A percentile compares a stretch with the other conserved stretches of the same genome.
These are phyloP conservation scores for Luidia sarsii DNA, from an alignment of 53 echinoderm and acorn worm genomes.

Conservation along the genomic window DNA sequence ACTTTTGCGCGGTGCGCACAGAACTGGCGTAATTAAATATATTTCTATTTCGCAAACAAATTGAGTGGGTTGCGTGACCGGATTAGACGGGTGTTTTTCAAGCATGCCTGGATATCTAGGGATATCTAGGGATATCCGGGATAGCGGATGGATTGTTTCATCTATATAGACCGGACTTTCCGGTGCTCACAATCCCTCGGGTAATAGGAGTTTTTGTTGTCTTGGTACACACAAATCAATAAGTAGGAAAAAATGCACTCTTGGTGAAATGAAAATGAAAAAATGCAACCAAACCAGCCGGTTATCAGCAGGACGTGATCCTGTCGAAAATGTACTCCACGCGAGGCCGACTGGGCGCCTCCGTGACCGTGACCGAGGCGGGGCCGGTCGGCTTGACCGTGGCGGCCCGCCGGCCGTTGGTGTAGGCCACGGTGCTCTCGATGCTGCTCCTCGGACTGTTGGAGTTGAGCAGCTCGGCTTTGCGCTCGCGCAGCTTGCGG, in stretches of 20 bases:
- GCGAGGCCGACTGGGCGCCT: conserved; percentile 1
- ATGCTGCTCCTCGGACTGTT: conserved; percentile 52
- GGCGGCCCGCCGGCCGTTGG: conserved; percentile 32
- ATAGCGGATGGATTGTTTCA: too few relatives aligned
- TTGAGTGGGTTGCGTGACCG: too few relatives aligned
- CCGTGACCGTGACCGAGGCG: background rate
- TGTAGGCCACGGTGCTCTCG: conserved; percentile 57
- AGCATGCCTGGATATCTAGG: too few relatives aligned
- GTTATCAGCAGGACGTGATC: conserved; percentile 56
- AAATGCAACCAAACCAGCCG: background rate
- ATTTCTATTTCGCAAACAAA: too few relatives aligned
- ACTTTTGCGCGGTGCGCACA: too few relatives aligned
- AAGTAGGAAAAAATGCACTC: background rate
- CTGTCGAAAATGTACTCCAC: conserved; percentile 56
- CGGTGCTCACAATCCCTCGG: too few relatives aligned
- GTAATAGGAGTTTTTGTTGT: too few relatives aligned
- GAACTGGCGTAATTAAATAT: too few relatives aligned
- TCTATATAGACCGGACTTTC: too few relatives aligned
- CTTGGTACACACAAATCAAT: too few relatives aligned
- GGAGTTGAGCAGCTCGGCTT: conserved; percentile 36
- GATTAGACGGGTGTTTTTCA: too few relatives aligned
- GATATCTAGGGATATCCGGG: too few relatives aligned
- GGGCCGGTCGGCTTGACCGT: background rate
- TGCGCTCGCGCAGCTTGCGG: conserved; percentile 5
- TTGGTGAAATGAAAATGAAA: background rate